These are phyloP conservation scores for Pseudochromis fuscus DNA, from an alignment of 2,797 vertebrate species.

Conservation along the genomic window DNA sequence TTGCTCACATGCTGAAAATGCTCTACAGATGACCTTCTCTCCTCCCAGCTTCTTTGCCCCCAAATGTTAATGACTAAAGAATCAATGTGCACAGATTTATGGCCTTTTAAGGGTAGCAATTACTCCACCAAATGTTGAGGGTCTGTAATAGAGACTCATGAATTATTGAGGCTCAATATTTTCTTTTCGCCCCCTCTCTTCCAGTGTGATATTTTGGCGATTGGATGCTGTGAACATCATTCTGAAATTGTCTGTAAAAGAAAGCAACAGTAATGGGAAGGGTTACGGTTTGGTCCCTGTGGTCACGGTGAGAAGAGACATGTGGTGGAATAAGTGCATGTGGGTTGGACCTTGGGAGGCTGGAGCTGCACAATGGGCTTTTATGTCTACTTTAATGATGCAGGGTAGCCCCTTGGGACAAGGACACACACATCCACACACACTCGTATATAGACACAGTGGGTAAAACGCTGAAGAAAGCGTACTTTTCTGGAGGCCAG, in stretches of 20 bases:
- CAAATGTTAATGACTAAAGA: conserved; percentile 66
- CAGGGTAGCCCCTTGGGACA: conserved; percentile 41
- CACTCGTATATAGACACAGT: conserved; percentile 3
- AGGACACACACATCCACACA: conserved; percentile 25
- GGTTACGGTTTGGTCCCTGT: conserved; percentile 56
- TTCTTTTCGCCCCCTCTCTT: conserved; percentile 14
- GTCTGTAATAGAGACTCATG: conserved; percentile 11
- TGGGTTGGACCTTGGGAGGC: conserved; percentile 42
- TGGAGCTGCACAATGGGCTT: conserved; percentile 54
- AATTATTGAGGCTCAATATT: conserved; percentile 25
- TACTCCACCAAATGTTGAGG: conserved; percentile 48
- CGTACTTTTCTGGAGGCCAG: conserved; percentile 54
- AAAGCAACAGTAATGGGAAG: conserved; percentile 53
- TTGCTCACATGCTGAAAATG: conserved; percentile 37
- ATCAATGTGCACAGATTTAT: conserved; percentile 61
- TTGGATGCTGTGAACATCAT: conserved; percentile 37
- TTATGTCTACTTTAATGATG: conserved; percentile 69
- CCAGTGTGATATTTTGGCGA: conserved; percentile 41
- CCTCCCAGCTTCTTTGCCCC: conserved; percentile 34
- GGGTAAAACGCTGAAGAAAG: conserved; percentile 39
- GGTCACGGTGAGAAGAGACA: conserved; percentile 53
- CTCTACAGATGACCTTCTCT: conserved; percentile 71
- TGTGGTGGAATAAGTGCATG: conserved; percentile 59
- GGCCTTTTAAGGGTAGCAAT: conserved; percentile 63
- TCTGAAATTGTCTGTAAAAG: conserved; percentile 63